Conservation (phyloP, 2,113 vertebrate species). For the Lycaon pictus region DNA sequence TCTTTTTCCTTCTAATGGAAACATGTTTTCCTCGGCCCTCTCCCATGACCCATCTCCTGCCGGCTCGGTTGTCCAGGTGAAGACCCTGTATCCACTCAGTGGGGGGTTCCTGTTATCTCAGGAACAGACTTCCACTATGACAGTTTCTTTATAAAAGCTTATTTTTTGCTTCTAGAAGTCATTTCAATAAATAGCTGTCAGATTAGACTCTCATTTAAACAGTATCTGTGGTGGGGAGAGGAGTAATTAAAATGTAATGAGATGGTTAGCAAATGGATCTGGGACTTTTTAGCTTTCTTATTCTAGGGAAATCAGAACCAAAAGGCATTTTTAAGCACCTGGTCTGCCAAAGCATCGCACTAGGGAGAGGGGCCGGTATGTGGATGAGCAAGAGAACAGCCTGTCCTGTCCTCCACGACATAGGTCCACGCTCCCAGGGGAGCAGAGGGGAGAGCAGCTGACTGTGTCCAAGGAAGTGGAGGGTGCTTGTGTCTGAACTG, state of each 20-base stretch:
- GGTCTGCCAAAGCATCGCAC: not conserved
- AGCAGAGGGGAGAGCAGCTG: not conserved
- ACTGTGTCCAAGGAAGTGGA: not conserved
- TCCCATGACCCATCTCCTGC: no score
- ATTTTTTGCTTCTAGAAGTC: not conserved
- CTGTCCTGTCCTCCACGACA: rapidly evolving
- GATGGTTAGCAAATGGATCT: not conserved
- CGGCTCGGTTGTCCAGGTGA: not conserved
- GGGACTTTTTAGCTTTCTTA: not conserved
- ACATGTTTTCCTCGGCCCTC: not conserved
- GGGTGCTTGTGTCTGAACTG: not conserved
- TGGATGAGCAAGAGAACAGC: not conserved
- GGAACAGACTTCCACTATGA: not conserved
- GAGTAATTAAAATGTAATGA: not conserved
- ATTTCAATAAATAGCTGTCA: not conserved
- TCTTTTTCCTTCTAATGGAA: not conserved
- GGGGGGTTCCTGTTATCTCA: not conserved
- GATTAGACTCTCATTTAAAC: not conserved
- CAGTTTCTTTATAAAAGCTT: not conserved
- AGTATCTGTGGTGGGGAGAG: not conserved
- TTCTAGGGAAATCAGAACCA: not conserved
- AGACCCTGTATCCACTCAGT: not conserved
- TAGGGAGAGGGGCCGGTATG: not conserved
- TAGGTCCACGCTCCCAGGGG: rapidly evolving
- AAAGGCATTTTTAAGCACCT: not conserved